Conservation (phyloP, 2,888 invertebrate species). For the Phlogophora meticulosa region DNA sequence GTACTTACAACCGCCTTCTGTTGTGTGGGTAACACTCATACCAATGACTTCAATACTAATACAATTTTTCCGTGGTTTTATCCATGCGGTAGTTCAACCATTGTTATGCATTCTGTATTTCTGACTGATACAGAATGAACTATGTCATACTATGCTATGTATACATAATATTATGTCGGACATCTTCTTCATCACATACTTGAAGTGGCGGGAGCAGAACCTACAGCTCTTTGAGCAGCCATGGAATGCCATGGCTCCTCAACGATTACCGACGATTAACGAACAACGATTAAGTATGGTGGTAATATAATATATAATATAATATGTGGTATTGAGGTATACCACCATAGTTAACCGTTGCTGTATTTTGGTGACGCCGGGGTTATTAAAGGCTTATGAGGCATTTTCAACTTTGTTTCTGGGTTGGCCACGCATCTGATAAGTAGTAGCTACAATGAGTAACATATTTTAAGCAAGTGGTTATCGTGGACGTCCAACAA, state of each 20-base stretch:
- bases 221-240: too few species aligned
- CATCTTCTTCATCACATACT: too few species aligned
- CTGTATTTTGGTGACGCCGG: neutral
- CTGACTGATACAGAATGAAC: neutral
- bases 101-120: neutral
- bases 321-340: too few species aligned
- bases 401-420: neutral
- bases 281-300: neutral
- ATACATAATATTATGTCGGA: too few species aligned
- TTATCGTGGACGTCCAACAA: neutral
- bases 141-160: too few species aligned
- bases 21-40: slow-evolving; percentile 32
- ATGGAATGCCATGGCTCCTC: too few species aligned
- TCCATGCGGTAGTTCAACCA: neutral
- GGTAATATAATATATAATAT: too few species aligned
- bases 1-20: slow-evolving; percentile 4
- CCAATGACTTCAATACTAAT: neutral
- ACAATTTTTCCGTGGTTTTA: neutral
- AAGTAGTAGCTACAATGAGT: too few species aligned
- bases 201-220: too few species aligned
- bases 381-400: too few species aligned
- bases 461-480: neutral
- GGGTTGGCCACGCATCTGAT: too few species aligned
- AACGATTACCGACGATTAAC: too few species aligned
- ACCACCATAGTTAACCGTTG: neutral